Evolutionary conservation across 1,140 invertebrate species (phyloP), one percentile per base, ranked within the genome.

Genomic region (Caenorhabditis tropicalis): DNA sequence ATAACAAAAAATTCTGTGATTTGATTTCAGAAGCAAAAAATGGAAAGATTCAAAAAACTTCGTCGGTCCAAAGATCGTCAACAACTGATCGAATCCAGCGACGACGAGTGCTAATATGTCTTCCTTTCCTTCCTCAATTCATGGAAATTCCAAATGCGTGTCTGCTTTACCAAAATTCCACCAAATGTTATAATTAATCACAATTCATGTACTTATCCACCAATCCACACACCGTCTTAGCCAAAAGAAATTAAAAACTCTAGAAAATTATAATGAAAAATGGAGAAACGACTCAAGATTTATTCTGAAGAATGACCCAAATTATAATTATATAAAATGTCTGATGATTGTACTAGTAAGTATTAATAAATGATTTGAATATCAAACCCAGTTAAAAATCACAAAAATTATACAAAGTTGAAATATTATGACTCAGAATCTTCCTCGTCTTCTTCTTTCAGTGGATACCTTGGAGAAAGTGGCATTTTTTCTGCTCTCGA

Each of bases 1-100:
- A 9, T n/a, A 10, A 70, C 31, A n/a, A 70, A 19, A 39, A 39
- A 0, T 12, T 31, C 12, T 46, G 65, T 74, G 43, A n/a, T 43
- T 19, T 74, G 65, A 74, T 74, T 74, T 74, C 65, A 74, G 65
- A 74, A 74, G 27, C 65, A 74, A 46, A 74, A 43, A 74, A 74
- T 74, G 65, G 65, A 74, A 74, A 33, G 36, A 21, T 74, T 74
- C 65, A 74, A 74, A 10, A 74, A 74, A 46, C 36, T 74, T 39
- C 65, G 65, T 24, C 65, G 65, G 65, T 74, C 65, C 36, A 74
- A 74, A 46, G 65, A 74, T 43, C 65, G 65, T 24, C 65, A 74
- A 31, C 65, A 74, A 46, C n/a, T 74, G 19, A 74, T 74, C 21
- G 65, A 74, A n/a, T 74, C 65, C n/a, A 74, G 65, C n/a, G 65